Percentiles rank a stretch among this genome's conserved stretches.
phyloP scores from a whole-genome alignment of 2,888 invertebrate species.

The Cheilosia variabilis region DNA sequence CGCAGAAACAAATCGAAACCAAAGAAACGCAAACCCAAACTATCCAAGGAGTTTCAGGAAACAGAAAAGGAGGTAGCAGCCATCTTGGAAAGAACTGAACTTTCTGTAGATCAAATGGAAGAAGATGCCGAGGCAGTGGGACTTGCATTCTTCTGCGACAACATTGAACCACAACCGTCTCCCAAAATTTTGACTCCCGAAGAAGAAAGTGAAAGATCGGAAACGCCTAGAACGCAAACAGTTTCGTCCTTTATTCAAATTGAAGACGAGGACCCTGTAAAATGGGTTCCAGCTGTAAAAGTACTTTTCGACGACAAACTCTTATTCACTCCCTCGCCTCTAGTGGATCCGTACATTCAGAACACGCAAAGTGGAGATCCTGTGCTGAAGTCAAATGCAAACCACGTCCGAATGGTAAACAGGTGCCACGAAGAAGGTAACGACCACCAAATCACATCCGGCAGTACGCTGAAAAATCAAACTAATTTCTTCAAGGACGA shows the following conservation, averaged over 20 bases:
- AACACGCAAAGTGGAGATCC: constrained; percentile 28
- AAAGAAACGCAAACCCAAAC: constrained; percentile 78
- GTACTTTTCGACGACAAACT: constrained; percentile 75
- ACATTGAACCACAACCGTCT: not conserved
- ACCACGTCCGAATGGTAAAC: constrained; percentile 79
- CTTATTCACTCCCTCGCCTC: constrained; percentile 77
- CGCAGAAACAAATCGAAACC: constrained; percentile 41
- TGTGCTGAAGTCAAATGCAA: constrained; percentile 52
- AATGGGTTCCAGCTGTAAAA: constrained; percentile 63
- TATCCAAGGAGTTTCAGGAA: constrained; percentile 78
- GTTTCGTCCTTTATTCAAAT: constrained; percentile 81
- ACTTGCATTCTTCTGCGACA: constrained; percentile 44
- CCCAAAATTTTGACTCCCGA: not conserved
- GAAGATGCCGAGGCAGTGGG: constrained; percentile 40
- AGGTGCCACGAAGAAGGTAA: constrained; percentile 78
- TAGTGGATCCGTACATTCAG: constrained; percentile 71
- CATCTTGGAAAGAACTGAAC: constrained; percentile 76
- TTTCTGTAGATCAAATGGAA: constrained; percentile 64
- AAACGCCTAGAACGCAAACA: constrained; percentile 68
- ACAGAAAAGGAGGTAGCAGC: constrained; percentile 79
- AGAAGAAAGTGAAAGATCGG: constrained; percentile 27
- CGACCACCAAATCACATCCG: constrained; percentile 52
- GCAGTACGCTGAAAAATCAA: constrained; percentile 38
- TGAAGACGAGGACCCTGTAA: constrained; percentile 78
- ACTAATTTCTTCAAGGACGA: constrained; percentile 74